Evolutionary conservation across 2,888 invertebrate genomes (phyloP).

Genomic region (Erannis defoliaria): DNA sequence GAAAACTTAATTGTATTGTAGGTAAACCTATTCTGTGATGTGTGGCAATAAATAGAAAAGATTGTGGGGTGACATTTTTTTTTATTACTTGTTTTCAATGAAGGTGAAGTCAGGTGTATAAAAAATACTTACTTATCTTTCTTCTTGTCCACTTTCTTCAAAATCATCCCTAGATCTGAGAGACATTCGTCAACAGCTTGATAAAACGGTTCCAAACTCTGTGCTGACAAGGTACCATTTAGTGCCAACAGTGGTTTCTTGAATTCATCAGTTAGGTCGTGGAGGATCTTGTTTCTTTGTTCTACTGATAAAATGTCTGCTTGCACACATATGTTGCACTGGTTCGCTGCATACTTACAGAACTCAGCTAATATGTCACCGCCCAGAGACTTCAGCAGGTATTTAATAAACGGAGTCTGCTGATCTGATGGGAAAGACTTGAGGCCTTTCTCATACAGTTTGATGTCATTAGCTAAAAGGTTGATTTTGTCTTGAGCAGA

Average conservation of each 20-base stretch:
- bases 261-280: constrained; percentile 89
- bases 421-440: constrained; percentile 87
- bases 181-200: constrained; percentile 91
- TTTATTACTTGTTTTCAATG: too few relatives aligned
- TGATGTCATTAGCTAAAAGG: constrained; percentile 90
- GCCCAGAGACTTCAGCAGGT: constrained; percentile 94
- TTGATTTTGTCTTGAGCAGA: constrained; percentile 94
- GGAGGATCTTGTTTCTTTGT: constrained; percentile 90
- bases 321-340: constrained; percentile 88
- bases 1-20: too few relatives aligned
- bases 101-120: too few relatives aligned
- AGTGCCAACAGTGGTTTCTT: constrained; percentile 89
- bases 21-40: too few relatives aligned
- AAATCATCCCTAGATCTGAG: constrained; percentile 90
- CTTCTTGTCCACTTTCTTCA: constrained; percentile 96
- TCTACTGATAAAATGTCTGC: constrained; percentile 88
- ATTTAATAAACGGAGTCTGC: constrained; percentile 91
- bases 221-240: constrained; percentile 89
- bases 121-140: constrained; percentile 90
- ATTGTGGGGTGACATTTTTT: too few relatives aligned
- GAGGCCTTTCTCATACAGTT: constrained; percentile 93
- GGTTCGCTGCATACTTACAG: constrained; percentile 92
- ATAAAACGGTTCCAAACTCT: constrained; percentile 93
- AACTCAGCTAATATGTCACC: constrained; percentile 93
- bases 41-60: too few relatives aligned